phyloP scores from a whole-genome alignment of 1,140 invertebrate species.

The Phymastichus coffea region DNA sequence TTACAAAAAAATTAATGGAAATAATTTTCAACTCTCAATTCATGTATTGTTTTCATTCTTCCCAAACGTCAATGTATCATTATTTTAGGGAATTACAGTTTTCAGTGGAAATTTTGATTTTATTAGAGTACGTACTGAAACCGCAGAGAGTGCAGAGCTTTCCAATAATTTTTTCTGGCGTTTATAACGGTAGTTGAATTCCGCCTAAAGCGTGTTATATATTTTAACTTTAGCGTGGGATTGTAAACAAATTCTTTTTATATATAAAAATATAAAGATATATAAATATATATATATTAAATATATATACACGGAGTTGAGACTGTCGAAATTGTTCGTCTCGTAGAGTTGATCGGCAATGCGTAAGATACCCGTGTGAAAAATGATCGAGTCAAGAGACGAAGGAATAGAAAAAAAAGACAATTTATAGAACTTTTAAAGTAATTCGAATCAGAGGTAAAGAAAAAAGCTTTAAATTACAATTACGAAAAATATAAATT shows the following conservation, averaged over 20 bases:
- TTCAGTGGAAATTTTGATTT: neutral
- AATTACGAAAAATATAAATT: slow-evolving; percentile 46
- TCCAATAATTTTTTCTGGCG: slow-evolving; percentile 10
- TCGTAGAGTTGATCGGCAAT: slow-evolving; percentile 39
- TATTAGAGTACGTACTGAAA: neutral
- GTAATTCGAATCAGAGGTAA: slow-evolving; percentile 46
- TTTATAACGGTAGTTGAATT: slow-evolving; percentile 10
- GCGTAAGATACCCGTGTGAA: slow-evolving; percentile 30
- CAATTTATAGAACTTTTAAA: slow-evolving; percentile 32
- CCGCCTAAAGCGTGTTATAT: slow-evolving; percentile 16
- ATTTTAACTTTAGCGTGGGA: slow-evolving; percentile 22
- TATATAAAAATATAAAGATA: slow-evolving; percentile 25
- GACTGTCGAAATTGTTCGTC: slow-evolving; percentile 38
- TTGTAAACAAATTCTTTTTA: slow-evolving; percentile 22
- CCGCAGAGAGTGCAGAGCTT: slow-evolving; percentile 6
- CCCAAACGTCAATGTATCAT: no score
- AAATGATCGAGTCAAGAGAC: neutral
- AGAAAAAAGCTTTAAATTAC: slow-evolving; percentile 55
- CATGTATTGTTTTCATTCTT: neutral
- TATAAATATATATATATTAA: slow-evolving; percentile 26
- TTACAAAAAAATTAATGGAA: slow-evolving; percentile 16
- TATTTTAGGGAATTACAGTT: neutral
- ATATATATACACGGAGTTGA: slow-evolving; percentile 35
- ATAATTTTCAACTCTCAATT: slow-evolving; percentile 11
- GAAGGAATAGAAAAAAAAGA: slow-evolving; percentile 24